phyloP scores from a whole-genome alignment of 2,888 invertebrate genomes.

The Leucozona laternaria region DNA sequence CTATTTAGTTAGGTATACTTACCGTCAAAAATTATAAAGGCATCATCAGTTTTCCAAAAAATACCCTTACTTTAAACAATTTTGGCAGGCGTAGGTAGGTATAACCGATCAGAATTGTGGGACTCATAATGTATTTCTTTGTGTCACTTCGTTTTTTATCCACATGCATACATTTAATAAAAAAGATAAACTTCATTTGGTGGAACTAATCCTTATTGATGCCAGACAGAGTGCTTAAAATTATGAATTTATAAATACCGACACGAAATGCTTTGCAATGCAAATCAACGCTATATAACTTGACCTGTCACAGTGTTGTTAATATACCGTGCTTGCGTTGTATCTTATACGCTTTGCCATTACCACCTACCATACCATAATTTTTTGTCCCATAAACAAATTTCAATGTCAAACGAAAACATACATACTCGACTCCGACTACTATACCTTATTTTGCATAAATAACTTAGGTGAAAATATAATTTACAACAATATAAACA shows the following conservation, averaged over 20 bases:
- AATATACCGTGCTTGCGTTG: slow-evolving; percentile 7
- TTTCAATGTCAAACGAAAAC: slow-evolving; percentile 25
- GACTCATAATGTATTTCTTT: too few relatives aligned
- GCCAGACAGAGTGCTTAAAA: not conserved
- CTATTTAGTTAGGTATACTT: too few relatives aligned
- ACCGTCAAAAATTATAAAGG: too few relatives aligned
- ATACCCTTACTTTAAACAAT: too few relatives aligned
- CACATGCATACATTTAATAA: not conserved
- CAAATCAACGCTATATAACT: not conserved
- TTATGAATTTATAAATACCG: slow-evolving; percentile 10
- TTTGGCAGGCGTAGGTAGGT: too few relatives aligned
- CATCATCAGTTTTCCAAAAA: too few relatives aligned
- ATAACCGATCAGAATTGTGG: too few relatives aligned
- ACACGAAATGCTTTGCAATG: slow-evolving; percentile 14
- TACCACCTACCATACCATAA: not conserved
- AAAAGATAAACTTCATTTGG: not conserved
- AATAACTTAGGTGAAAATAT: slow-evolving; percentile 49
- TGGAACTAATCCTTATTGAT: slow-evolving; percentile 1
- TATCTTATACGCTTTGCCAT: not conserved
- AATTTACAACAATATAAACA: slow-evolving; percentile 21
- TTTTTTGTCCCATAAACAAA: slow-evolving; percentile 43
- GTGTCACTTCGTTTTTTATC: too few relatives aligned
- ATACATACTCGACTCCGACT: not conserved
- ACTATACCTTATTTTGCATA: slow-evolving; percentile 40
- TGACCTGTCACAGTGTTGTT: slow-evolving; percentile 9